Conservation (phyloP, 1,140 invertebrate species). For the Trichonephila clavipes region DNA sequence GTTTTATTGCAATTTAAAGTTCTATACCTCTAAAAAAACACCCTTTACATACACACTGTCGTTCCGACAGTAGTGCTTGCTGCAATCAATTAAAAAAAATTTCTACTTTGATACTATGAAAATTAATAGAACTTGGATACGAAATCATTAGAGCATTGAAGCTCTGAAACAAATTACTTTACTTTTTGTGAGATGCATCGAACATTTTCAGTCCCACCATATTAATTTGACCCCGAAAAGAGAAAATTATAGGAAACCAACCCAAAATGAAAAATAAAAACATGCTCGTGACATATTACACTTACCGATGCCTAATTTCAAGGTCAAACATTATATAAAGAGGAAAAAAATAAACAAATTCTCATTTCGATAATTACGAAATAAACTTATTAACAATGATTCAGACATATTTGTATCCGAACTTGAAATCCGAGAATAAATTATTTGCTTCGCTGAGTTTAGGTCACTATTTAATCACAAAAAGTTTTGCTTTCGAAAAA, state of each 20-base stretch:
- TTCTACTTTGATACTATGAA: no score
- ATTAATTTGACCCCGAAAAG: not conserved
- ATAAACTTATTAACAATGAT: slow-evolving; percentile 13
- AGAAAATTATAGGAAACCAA: not conserved
- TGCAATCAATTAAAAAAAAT: no score
- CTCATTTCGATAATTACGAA: not conserved
- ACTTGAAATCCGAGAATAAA: slow-evolving; percentile 17
- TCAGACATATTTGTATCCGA: not conserved
- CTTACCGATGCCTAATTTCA: not conserved
- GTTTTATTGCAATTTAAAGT: no score
- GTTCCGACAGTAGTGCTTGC: no score
- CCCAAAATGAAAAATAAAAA: not conserved
- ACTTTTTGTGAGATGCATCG: not conserved
- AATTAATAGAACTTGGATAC: not conserved
- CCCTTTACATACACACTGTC: no score
- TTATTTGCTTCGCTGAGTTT: not conserved
- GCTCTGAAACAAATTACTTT: not conserved
- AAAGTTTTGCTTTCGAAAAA: slow-evolving; percentile 15
- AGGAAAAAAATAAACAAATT: not conserved
- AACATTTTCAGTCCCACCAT: not conserved
- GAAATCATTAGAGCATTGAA: not conserved
- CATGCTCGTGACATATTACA: not conserved
- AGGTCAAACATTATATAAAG: not conserved
- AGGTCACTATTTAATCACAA: slow-evolving; percentile 12
- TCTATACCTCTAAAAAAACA: no score